phyloP scores from a whole-genome alignment of 2,888 invertebrate genomes.

The Neria commutata region DNA sequence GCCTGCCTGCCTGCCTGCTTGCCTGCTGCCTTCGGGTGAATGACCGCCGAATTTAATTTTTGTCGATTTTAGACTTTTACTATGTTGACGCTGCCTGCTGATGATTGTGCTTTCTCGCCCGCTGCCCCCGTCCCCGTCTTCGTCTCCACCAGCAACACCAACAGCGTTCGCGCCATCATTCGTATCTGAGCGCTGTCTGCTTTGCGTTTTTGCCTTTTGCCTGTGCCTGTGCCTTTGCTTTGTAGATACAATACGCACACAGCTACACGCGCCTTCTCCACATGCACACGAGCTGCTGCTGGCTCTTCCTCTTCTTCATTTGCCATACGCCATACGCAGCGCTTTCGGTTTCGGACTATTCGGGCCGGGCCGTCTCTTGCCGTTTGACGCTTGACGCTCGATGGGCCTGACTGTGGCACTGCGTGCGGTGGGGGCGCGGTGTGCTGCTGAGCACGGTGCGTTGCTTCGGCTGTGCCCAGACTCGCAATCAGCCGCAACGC shows the following conservation, averaged over 20 bases:
- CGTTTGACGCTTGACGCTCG: background rate
- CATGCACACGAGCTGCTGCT: background rate
- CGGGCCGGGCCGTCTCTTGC: background rate
- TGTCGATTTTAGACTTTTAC: slow-evolving; percentile 60
- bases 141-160: background rate
- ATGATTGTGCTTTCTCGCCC: slow-evolving; percentile 26
- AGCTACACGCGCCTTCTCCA: background rate
- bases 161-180: no score
- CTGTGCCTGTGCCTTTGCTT: no score
- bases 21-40: slow-evolving; percentile 49
- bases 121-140: background rate
- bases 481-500: no score
- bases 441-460: background rate
- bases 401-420: background rate
- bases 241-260: background rate
- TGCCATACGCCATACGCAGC: background rate
- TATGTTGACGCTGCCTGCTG: slow-evolving; percentile 44
- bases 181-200: no score
- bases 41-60: slow-evolving; percentile 60
- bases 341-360: no score
- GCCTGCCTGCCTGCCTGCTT: slow-evolving; percentile 8
- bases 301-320: background rate
- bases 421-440: background rate
- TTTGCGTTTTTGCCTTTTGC: no score
- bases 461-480: background rate